Percentiles rank a stretch among this genome's conserved stretches.
phyloP scores from a whole-genome alignment of 2,888 invertebrate genomes.

The Drosophila lutescens region DNA sequence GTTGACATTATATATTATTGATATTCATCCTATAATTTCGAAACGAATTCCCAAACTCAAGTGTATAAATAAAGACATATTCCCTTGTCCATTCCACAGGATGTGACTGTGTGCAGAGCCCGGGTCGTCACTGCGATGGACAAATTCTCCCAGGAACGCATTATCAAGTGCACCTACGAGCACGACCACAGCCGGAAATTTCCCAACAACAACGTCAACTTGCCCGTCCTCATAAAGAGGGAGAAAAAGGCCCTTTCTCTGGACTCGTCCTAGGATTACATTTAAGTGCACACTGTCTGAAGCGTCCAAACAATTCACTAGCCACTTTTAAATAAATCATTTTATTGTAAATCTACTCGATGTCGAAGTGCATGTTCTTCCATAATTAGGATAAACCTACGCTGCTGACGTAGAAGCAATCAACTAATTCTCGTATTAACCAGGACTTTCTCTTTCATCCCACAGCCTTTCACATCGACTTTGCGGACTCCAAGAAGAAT shows the following conservation, averaged over 20 bases:
- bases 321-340: conserved; percentile 50
- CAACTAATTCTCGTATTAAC: conserved; percentile 15
- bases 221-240: conserved; percentile 30
- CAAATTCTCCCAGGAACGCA: conserved; percentile 70
- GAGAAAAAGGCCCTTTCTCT: conserved; percentile 33
- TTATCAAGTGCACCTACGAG: conserved; percentile 79
- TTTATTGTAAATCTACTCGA: conserved; percentile 8
- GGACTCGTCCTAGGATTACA: conserved; percentile 38
- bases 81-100: conserved; percentile 59
- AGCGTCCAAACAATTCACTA: conserved; percentile 21
- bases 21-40: too few species aligned
- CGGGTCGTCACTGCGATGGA: conserved; percentile 82
- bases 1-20: too few species aligned
- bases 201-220: conserved; percentile 40
- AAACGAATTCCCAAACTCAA: background rate
- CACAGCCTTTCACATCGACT: conserved; percentile 83
- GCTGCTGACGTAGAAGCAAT: background rate
- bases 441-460: conserved; percentile 25
- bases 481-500: conserved; percentile 84
- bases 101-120: conserved; percentile 82
- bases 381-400: conserved; percentile 1
- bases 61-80: background rate
- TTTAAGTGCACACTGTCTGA: conserved; percentile 29
- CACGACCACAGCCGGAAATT: conserved; percentile 81
- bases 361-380: conserved; percentile 9